Base-by-base conservation (phyloP, 2,888 invertebrate species). In the Mimumesa dahlbomi region DNA sequence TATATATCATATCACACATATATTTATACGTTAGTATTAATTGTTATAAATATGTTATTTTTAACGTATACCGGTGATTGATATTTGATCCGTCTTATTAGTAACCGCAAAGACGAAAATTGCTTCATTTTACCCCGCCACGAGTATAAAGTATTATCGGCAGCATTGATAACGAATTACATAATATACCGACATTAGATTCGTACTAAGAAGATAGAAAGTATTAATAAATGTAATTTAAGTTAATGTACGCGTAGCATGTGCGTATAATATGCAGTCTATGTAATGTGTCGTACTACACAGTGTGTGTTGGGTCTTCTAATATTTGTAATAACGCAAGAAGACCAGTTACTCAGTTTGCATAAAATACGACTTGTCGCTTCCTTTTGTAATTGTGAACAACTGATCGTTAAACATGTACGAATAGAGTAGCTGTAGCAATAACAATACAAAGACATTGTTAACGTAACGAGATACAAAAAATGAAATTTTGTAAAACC, bases 1-100 rank as follows among this genome's bases (percentile, higher is more conserved):
- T 63, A 25, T 58, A n/a, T n/a, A 25, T 50, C 69, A 63, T 56
- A 61, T 61, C 38, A 21, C 25, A 54, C 29, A 58, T 64, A 67
- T 66, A 53, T 67, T 52, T 68, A 64, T 75, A 65, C 50, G 45
- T 59, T 72, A 67, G 59, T 70, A 66, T 71, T 67, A 29, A 64
- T 40, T 49, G 69, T 69, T 73, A 56, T 59, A 56, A 53, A 52
- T 25, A 48, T 75, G 59, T 63, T 67, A 52, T 43, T 67, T 53
- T 58, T 63, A 38, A 50, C 9, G 43, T 36, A 31, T 46, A 25
- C 40, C 57, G 29, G 61, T 63, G 29, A 71, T 66, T 62, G 54
- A 58, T 25, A 43, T 69, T 61, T 52, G 25, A 58, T 57, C 34
- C 29, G 16, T 49, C 9, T 45, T 36, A 63, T 49, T 45, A 58